These are phyloP conservation scores for Chrysochloris asiatica DNA, from an alignment of 2,113 vertebrate species.

Conservation along the genomic window DNA sequence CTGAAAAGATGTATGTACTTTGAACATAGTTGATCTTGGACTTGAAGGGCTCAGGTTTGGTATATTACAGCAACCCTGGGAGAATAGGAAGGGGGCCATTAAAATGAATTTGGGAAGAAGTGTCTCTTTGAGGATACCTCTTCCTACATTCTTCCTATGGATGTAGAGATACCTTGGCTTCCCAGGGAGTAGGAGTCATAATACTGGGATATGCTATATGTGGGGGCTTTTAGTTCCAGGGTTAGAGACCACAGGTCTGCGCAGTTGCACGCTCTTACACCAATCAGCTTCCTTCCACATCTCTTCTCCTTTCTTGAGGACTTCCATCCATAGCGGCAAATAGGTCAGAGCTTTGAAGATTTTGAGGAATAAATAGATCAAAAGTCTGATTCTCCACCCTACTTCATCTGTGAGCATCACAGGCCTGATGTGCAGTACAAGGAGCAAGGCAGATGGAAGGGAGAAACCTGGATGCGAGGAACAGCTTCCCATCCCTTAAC, in stretches of 20 bases:
- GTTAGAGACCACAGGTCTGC: not conserved
- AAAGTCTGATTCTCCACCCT: not conserved
- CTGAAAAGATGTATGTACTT: slow-evolving; percentile 31
- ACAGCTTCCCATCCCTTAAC: not conserved
- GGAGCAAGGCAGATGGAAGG: slow-evolving; percentile 26
- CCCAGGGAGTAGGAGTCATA: not conserved
- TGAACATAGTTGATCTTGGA: not conserved
- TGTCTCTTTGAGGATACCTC: not conserved
- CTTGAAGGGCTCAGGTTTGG: not conserved
- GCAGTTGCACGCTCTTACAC: not conserved
- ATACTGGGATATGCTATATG: not conserved
- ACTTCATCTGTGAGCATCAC: not conserved
- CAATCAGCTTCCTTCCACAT: not conserved
- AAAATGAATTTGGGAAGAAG: not conserved
- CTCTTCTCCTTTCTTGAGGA: not conserved
- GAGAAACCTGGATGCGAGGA: not conserved
- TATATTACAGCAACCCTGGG: not conserved
- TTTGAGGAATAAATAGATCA: not conserved
- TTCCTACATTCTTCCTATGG: not conserved
- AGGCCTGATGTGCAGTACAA: not conserved
- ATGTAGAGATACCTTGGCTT: not conserved
- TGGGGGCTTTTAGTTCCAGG: not conserved
- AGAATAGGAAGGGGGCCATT: not conserved
- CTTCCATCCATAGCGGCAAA: not conserved
- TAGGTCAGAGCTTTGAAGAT: slow-evolving; percentile 2